A percentile compares a stretch with the other conserved stretches of the same genome.
Conservation (phyloP, 2,113 vertebrate genomes). For the Pseudopodoces humilis region DNA sequence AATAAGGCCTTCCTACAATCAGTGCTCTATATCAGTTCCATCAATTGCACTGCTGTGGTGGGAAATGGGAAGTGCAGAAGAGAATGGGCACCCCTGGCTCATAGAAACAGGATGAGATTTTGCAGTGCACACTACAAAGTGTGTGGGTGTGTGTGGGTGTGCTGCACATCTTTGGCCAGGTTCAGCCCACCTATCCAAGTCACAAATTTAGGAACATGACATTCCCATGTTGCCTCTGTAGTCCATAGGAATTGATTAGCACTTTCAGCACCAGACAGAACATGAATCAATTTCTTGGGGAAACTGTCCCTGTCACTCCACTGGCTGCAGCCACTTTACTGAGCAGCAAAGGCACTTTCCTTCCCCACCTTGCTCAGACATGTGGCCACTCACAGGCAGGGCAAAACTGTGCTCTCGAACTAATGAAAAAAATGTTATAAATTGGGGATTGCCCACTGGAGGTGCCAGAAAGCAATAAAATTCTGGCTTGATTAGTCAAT, state of each 20-base stretch:
- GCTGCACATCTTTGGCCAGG: not conserved
- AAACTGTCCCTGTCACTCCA: not conserved
- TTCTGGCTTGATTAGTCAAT: constrained; percentile 20
- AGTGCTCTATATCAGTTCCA: not conserved
- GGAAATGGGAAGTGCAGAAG: not conserved
- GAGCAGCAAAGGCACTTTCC: not conserved
- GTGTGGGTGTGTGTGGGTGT: not conserved
- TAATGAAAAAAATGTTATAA: not conserved
- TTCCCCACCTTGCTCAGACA: not conserved
- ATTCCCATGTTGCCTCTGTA: not conserved
- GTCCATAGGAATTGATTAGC: not conserved
- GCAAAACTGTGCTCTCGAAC: not conserved
- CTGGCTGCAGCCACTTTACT: not conserved
- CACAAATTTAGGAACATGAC: not conserved
- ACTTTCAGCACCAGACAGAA: not conserved
- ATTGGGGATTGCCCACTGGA: not conserved
- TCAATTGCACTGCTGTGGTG: not conserved
- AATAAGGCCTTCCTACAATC: not conserved
- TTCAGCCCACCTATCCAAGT: not conserved
- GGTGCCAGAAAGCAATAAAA: constrained; percentile 5
- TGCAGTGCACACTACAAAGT: not conserved
- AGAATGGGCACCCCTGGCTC: not conserved
- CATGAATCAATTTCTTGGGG: not conserved
- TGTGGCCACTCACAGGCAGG: not conserved
- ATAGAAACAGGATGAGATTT: not conserved